Base-by-base conservation (phyloP, 2,797 vertebrate species). In the Hippocampus kuda region DNA sequence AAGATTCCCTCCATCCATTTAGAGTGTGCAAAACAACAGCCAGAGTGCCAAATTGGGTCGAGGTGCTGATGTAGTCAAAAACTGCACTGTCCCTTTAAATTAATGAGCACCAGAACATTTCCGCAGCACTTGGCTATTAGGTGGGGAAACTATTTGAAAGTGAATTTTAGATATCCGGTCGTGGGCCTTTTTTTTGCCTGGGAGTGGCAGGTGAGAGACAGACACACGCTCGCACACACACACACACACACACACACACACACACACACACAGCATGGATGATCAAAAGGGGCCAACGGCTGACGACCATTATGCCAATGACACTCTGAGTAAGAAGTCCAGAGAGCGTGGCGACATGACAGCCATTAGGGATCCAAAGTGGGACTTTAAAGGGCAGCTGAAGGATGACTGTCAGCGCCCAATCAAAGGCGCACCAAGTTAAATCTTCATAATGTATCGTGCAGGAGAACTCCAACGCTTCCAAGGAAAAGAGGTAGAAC, bases 321-420 rank as follows among this genome's bases (percentile, higher is more conserved):
- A 93, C 92, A 93, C 92, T 91, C 91, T 91, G 88, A 91, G 91
- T 93, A 90, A 92, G 91, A 65, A 91, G 91, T 92, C 92, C 90
- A 84, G 89, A 90, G 91, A 89, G 88, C 84, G 70, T 88, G 84
- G 88, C 88, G 89, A 92, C 92, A 93, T 92, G 92, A 93, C 92
- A 93, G 91, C 91, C 92, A 93, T 91, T 93, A 93, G 90, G 88
- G 90, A 89, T 90, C 88, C 88, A 91, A 92, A 91, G 91, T 90
- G 89, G 89, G 87, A 90, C 91, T 91, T 93, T 91, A 92, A 92
- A 93, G 89, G 87, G 84, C 82, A 87, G 87, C 90, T 92, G 92
- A 92, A 91, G 91, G 91, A 91, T 88, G 91, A 91, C 88, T 92
- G 91, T 93, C 92, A 92, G 89, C 77, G 79, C 83, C 71, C 82